phyloP scores from a whole-genome alignment of 1,140 invertebrate genomes.

The Apolygus lucorum region DNA sequence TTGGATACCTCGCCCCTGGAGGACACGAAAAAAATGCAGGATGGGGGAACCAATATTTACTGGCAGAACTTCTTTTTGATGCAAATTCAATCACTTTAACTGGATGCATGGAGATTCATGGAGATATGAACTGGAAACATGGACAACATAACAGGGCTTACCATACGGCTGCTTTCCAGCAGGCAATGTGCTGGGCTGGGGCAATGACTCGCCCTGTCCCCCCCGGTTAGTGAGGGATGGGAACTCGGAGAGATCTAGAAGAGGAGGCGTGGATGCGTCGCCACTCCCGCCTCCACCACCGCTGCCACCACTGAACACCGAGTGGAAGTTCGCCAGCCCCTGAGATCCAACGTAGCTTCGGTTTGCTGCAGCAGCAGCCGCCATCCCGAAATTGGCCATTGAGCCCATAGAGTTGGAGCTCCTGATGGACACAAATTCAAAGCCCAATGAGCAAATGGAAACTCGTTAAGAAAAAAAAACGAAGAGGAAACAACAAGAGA shows the following conservation, averaged over 20 bases:
- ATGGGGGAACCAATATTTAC: too few relatives aligned
- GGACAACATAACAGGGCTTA: constrained; percentile 38
- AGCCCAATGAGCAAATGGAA: too few relatives aligned
- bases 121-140: constrained; percentile 15
- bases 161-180: constrained; percentile 82
- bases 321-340: constrained; percentile 59
- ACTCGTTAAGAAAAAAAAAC: too few relatives aligned
- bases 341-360: constrained; percentile 50
- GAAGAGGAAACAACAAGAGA: too few relatives aligned
- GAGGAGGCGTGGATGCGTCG: constrained; percentile 66
- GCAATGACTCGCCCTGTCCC: constrained; percentile 63
- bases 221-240: constrained; percentile 76
- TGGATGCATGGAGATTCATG: constrained; percentile 6
- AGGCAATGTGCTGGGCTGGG: constrained; percentile 61
- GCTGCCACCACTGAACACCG: constrained; percentile 56
- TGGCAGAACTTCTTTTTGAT: too few relatives aligned
- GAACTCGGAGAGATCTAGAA: constrained; percentile 84
- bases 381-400: constrained; percentile 53
- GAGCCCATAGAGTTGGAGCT: constrained; percentile 52
- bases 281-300: constrained; percentile 48
- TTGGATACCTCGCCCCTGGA: too few relatives aligned
- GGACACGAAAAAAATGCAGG: too few relatives aligned
- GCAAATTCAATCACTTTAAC: too few relatives aligned
- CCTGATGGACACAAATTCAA: constrained; percentile 37
- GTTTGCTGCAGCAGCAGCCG: constrained; percentile 43